Base-by-base conservation (phyloP, 2,797 vertebrate species). In the Otolemur crassicaudatus region DNA sequence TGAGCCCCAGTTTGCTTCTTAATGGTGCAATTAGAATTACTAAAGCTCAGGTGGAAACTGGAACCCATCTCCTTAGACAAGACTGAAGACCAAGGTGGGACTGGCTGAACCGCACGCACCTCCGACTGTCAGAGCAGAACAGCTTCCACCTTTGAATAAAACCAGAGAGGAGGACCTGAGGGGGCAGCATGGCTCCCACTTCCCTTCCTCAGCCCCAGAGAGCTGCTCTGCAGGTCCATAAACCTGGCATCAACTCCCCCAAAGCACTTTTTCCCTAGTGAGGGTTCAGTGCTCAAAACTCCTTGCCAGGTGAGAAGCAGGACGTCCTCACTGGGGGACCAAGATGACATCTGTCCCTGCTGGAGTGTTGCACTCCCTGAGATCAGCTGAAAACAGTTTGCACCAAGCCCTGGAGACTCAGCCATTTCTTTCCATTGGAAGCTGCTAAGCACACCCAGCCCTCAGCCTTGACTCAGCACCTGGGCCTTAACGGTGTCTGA, bases 371-470 rank as follows among this genome's bases (percentile, higher is more conserved):
- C 17, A 25, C 65, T 96, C 96, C 90, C 87, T 13, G 95, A 96
- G 82, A 40, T 98, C 96, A 95, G 92, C 97, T 98, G 96, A 97
- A 97, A 98, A 97, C 98, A 98, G 89, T 98, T 97, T 96, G 90
- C 86, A 72, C 34, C 91, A 90, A 93, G 76, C 63, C 91, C 75
- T 82, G 76, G 95, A 96, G 95, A 90, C 92, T 81, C 95, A 94
- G 91, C 97, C 87, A 96, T 97, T 97, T 97, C 73, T 92, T 98
- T 75, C 92, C 95, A 83, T 49, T 2, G 9, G 80, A 72, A 92
- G 94, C 85, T 89, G 93, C 96, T 89, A 90, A 49, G 93, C 40
- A 46, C 0, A 76, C 88, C 69, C 29, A 73, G 70, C 60, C 23
- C 22, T 69, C 43, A 65, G 37, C 49, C 34, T 56, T 67, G 43